Evolutionary conservation across 2,888 invertebrate genomes (phyloP).

Genomic region (Tachystola acroxantha): DNA sequence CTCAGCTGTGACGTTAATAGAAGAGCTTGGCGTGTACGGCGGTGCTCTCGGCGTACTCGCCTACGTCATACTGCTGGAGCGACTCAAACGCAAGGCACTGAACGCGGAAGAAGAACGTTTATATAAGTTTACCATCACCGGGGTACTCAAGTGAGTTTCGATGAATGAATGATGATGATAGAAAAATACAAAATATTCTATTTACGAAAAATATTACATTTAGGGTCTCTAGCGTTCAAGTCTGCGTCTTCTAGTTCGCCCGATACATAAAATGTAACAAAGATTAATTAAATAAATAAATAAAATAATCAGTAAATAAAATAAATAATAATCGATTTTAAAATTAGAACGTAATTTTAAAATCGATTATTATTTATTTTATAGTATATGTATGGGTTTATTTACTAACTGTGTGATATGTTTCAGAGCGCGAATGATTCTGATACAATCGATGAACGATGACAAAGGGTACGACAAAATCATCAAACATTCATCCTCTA

Average conservation of each 20-base stretch:
- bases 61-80: conserved; percentile 80
- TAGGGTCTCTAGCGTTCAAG: too few species aligned
- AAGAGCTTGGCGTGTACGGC: conserved; percentile 78
- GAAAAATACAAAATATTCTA: too few species aligned
- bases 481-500: conserved; percentile 79
- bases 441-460: conserved; percentile 70
- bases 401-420: conserved; percentile 3
- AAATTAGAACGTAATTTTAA: too few species aligned
- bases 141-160: conserved; percentile 36
- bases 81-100: conserved; percentile 68
- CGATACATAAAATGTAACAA: too few species aligned
- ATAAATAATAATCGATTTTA: too few species aligned
- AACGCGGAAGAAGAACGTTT: conserved; percentile 49
- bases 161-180: too few species aligned
- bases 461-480: conserved; percentile 65
- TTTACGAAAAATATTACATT: too few species aligned
- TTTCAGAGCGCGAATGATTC: conserved; percentile 64
- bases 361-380: too few species aligned
- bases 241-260: too few species aligned
- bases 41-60: conserved; percentile 78
- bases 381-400: too few species aligned
- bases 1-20: conserved; percentile 68
- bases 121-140: conserved; percentile 38
- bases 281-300: too few species aligned
- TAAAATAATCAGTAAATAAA: too few species aligned